Base-by-base conservation (phyloP, 64 coral and sea anemone genomes). In the Montipora capricornis region DNA sequence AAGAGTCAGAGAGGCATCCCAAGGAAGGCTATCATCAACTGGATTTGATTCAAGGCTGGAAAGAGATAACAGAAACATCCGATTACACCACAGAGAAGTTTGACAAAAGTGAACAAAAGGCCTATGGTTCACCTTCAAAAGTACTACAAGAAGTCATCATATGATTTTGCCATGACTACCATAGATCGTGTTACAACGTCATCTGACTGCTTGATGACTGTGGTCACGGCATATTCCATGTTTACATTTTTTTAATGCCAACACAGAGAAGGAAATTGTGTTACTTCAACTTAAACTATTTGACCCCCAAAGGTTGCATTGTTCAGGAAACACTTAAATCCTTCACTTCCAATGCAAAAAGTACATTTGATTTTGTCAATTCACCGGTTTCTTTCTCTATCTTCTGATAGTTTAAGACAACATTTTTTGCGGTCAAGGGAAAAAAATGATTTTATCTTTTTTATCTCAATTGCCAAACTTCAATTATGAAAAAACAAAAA, bases 41-140 rank as follows among this genome's bases (percentile, higher is more conserved):
- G 74, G 57, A 88, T 93, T 93, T 66, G 92, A 93, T 55, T 93
- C 92, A 84, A 93, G 78, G 73, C 92, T 93, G 68, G 79, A 5
- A 46, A 47, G 17, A 89, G 52, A 77, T 73, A 78, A 14, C 47
- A 78, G 49, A n/a, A 78, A 78, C 76, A 78, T 78, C 13, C 44
- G 76, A 45, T 49, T 78, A 47, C 16, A 78, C 44, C 2, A 50
- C 15, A n/a, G 11, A 78, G 76, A 48, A 49, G 76, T 78, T n/a
- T 78, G 76, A 19, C 49, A 19, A 8, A 78, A 78, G 46, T 78
- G 76, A 78, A 78, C 76, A 19, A 49, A 78, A 19, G 47, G 49
- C 17, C 47, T 49, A 16, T 5, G 44, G 76, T n/a, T 49, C 76
- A 78, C 14, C 11, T 49, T 49, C 46, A 78, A 51, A 51, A 49